phyloP scores from a whole-genome alignment of 2,888 invertebrate genomes.

The Dysmachus trigonus region DNA sequence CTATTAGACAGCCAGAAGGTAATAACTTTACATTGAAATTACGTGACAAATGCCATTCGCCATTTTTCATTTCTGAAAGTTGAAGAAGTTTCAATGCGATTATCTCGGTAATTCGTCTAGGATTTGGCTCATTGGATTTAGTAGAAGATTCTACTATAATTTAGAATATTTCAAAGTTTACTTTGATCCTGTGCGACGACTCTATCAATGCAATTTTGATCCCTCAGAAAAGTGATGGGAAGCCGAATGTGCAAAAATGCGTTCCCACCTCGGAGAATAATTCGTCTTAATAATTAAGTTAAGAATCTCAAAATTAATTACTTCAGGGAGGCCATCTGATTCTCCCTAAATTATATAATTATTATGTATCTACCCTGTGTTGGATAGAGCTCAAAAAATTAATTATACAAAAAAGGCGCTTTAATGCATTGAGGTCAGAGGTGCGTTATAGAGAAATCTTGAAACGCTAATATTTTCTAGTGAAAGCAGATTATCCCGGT shows the following conservation, averaged over 20 bases:
- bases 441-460: neutral
- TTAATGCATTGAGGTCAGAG: neutral
- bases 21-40: neutral
- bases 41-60: conserved; percentile 1
- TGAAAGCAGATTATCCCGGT: neutral
- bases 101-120: neutral
- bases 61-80: conserved; percentile 29
- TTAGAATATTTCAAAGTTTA: neutral
- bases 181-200: neutral
- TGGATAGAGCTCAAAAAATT: neutral
- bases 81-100: neutral
- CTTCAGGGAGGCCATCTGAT: neutral
- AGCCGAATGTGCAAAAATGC: neutral
- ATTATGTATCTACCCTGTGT: neutral
- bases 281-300: neutral
- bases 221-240: neutral
- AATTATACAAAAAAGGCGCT: neutral
- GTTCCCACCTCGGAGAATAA: neutral
- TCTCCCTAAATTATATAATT: neutral
- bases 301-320: neutral
- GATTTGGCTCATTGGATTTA: neutral
- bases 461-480: neutral
- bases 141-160: neutral
- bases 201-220: neutral
- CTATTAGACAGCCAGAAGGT: neutral